phyloP scores from a whole-genome alignment of 2,113 vertebrate genomes.

The Fulmarus glacialis region DNA sequence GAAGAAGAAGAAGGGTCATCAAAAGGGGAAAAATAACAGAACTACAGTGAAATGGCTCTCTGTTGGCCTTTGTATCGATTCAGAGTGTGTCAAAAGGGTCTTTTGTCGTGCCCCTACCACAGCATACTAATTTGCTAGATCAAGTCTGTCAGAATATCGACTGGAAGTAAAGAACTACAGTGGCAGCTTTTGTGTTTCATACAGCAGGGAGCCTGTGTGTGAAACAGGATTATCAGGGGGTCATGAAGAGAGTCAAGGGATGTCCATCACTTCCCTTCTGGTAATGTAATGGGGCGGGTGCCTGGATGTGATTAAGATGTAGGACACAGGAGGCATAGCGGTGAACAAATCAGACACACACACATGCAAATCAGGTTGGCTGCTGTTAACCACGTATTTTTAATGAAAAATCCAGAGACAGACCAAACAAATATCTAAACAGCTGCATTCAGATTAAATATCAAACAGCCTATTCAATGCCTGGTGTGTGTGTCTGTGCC shows the following conservation, averaged over 20 bases:
- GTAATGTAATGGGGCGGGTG: constrained; percentile 89
- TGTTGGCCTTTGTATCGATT: constrained; percentile 94
- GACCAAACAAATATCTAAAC: constrained; percentile 78
- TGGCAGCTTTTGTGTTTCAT: constrained; percentile 92
- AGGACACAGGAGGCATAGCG: constrained; percentile 81
- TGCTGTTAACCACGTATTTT: constrained; percentile 79
- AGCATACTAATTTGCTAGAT: constrained; percentile 99
- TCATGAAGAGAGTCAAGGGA: constrained; percentile 95
- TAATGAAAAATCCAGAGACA: constrained; percentile 77
- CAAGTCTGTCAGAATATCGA: constrained; percentile 98
- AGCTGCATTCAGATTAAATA: constrained; percentile 64
- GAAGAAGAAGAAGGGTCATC: constrained; percentile 78
- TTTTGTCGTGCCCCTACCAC: constrained; percentile 95
- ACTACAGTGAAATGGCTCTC: constrained; percentile 86
- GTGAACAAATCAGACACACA: constrained; percentile 82
- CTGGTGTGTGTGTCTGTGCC: not conserved
- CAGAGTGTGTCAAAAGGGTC: constrained; percentile 94
- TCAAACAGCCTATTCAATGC: constrained; percentile 31
- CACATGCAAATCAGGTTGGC: constrained; percentile 84
- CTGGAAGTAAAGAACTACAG: constrained; percentile 92
- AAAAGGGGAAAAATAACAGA: constrained; percentile 83
- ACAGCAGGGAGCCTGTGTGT: constrained; percentile 95
- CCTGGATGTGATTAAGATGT: constrained; percentile 92
- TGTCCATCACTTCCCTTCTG: constrained; percentile 93
- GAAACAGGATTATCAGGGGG: constrained; percentile 99